Conservation (phyloP, 2,888 invertebrate genomes). For the Pecten maximus region DNA sequence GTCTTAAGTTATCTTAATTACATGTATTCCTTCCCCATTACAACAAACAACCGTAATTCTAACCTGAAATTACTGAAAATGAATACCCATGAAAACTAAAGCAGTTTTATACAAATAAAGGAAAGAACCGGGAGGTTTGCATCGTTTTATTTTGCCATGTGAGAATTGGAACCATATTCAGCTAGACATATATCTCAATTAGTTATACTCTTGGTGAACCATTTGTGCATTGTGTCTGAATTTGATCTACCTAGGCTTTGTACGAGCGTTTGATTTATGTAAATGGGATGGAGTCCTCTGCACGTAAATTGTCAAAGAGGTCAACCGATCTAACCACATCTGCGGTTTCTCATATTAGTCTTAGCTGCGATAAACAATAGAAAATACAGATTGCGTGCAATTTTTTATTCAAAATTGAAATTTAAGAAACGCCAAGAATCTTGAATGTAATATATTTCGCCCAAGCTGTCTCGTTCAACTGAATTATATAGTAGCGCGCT, state of each 20-base stretch:
- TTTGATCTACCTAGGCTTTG: slow-evolving; percentile 45
- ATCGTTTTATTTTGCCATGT: not conserved
- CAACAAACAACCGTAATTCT: not conserved
- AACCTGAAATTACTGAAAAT: slow-evolving; percentile 14
- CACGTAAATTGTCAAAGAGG: slow-evolving; percentile 54
- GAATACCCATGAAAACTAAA: not conserved
- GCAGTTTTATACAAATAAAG: not conserved
- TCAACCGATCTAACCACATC: slow-evolving; percentile 52
- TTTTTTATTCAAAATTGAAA: slow-evolving; percentile 57
- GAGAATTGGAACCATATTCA: slow-evolving; percentile 28
- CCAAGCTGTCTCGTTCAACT: slow-evolving; percentile 53
- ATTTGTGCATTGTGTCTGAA: slow-evolving; percentile 50
- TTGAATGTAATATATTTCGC: slow-evolving; percentile 57
- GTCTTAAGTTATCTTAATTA: not conserved
- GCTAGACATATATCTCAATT: slow-evolving; percentile 35
- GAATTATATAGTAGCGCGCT: slow-evolving; percentile 46
- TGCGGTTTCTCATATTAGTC: slow-evolving; percentile 54
- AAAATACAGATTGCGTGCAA: slow-evolving; percentile 57
- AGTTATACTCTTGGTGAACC: slow-evolving; percentile 35
- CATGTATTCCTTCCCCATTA: not conserved
- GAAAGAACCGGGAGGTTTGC: not conserved
- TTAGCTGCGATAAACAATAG: slow-evolving; percentile 57
- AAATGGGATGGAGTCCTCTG: slow-evolving; percentile 46
- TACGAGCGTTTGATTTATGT: slow-evolving; percentile 54
- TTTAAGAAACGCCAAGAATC: slow-evolving; percentile 50